Evolutionary conservation across 2,113 vertebrate genomes (phyloP).

Genomic region (Tauraco erythrolophus): DNA sequence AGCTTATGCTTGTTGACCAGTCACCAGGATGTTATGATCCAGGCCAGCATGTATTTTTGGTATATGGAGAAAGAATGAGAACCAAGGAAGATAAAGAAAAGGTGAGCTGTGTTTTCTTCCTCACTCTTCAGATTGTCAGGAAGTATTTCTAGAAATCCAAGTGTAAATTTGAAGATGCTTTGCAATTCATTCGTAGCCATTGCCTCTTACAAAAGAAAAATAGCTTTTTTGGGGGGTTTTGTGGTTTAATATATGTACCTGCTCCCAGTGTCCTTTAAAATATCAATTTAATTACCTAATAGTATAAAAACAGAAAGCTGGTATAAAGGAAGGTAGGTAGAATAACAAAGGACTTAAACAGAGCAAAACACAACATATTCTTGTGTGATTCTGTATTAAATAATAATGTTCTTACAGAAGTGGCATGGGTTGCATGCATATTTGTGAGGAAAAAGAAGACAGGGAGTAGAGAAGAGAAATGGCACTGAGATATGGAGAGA

Average conservation of each 20-base stretch:
- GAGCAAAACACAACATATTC: neutral
- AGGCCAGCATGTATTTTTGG: constrained; percentile 90
- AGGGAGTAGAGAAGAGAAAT: neutral
- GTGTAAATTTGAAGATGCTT: neutral
- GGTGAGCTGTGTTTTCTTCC: constrained; percentile 66
- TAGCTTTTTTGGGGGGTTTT: neutral
- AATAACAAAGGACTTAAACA: neutral
- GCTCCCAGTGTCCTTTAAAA: neutral
- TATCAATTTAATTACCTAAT: neutral
- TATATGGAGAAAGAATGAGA: constrained; percentile 95
- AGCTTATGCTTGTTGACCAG: constrained; percentile 94
- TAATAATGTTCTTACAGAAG: neutral
- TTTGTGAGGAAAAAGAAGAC: neutral
- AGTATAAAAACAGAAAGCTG: neutral
- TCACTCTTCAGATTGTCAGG: neutral
- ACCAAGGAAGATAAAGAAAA: constrained; percentile 86
- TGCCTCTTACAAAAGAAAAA: neutral
- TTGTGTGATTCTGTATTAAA: neutral
- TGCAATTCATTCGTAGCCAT: neutral
- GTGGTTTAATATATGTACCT: neutral
- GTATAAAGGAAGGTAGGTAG: neutral
- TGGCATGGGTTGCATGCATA: neutral
- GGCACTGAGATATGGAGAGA: neutral
- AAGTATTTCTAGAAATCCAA: neutral
- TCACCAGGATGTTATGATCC: constrained; percentile 90